phyloP scores from a whole-genome alignment of 2,113 vertebrate species.

The Struthidea cinerea region DNA sequence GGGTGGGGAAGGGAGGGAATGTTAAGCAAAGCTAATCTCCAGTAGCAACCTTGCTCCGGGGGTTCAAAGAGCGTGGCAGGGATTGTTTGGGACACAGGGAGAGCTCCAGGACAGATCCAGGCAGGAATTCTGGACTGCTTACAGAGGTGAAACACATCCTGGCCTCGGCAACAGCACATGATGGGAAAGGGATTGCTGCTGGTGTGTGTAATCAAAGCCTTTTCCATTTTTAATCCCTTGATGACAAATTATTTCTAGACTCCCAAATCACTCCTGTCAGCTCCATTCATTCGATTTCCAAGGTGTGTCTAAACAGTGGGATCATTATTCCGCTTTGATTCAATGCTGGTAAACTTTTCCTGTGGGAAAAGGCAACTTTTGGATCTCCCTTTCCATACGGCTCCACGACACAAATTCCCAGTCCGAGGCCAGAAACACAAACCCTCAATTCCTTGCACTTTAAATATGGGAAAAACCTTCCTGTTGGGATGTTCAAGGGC shows the following conservation, averaged over 20 bases:
- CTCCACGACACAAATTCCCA: neutral
- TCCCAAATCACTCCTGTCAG: neutral
- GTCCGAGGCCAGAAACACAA: rapidly evolving
- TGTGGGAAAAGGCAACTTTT: neutral
- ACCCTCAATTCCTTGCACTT: neutral
- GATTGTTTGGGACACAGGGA: neutral
- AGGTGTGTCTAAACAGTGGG: neutral
- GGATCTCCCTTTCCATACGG: neutral
- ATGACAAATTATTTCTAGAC: constrained; percentile 2
- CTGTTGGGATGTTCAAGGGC: neutral
- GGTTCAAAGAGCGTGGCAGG: constrained; percentile 11
- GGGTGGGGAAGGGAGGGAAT: constrained; percentile 25
- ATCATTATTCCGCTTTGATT: neutral
- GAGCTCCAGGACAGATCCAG: neutral
- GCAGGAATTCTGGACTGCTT: neutral
- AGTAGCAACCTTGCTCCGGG: rapidly evolving
- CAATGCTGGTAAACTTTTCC: neutral
- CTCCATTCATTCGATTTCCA: neutral
- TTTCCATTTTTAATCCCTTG: neutral
- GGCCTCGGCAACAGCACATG: neutral
- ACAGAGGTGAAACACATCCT: neutral
- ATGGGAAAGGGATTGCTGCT: neutral
- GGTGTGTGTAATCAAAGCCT: neutral
- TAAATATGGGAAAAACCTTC: neutral
- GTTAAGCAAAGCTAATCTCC: neutral